phyloP scores from a whole-genome alignment of 1,140 invertebrate species.

The Cecropterus lyciades region DNA sequence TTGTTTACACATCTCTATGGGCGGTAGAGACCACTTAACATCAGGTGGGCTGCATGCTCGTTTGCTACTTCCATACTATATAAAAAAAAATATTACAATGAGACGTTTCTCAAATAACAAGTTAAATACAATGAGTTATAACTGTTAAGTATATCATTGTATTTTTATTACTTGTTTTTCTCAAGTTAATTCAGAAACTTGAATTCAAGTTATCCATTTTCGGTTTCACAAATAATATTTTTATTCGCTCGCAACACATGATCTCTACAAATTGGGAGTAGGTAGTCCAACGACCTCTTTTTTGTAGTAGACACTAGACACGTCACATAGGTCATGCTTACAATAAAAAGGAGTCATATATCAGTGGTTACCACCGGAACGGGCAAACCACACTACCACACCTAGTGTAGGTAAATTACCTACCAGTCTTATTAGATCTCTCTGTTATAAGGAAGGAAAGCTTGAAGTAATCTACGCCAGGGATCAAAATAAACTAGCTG shows the following conservation, averaged over 20 bases:
- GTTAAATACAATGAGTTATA: too few species aligned
- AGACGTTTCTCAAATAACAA: too few species aligned
- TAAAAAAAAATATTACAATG: too few species aligned
- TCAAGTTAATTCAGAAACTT: too few species aligned
- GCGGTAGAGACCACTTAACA: too few species aligned
- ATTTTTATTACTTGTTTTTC: too few species aligned
- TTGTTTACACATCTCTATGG: too few species aligned
- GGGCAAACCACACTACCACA: slow-evolving; percentile 51
- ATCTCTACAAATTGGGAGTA: slow-evolving; percentile 30
- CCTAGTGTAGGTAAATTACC: slow-evolving; percentile 48
- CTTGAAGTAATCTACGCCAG: neutral
- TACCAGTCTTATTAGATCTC: slow-evolving; percentile 39
- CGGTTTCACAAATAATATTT: neutral
- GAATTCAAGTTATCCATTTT: too few species aligned
- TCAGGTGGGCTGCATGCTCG: too few species aligned
- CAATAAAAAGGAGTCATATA: slow-evolving; percentile 60
- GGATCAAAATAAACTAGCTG: neutral
- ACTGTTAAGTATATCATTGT: too few species aligned
- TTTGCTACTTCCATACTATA: too few species aligned
- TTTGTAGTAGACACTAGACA: slow-evolving; percentile 39
- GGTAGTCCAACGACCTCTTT: slow-evolving; percentile 45
- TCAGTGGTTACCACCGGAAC: slow-evolving; percentile 65
- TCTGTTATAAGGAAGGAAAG: neutral
- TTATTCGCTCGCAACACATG: slow-evolving; percentile 5
- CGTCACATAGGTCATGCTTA: slow-evolving; percentile 58